Base-by-base conservation (phyloP, 2,797 vertebrate genomes). In the Coregonus ussuriensis region DNA sequence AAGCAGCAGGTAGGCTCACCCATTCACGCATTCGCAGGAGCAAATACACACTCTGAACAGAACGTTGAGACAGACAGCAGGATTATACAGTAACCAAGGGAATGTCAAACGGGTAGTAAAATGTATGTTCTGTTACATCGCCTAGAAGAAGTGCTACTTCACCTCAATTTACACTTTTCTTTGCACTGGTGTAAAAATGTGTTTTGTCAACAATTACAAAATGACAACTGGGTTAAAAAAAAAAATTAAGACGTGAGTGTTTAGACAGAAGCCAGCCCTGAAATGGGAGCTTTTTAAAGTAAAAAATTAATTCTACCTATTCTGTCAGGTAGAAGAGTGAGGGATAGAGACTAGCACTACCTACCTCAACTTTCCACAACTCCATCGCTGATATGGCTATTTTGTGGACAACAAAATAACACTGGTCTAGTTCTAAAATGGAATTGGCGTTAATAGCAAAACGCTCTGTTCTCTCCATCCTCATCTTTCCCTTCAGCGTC, bases 11-110 rank as follows among this genome's bases (percentile, higher is more conserved):
- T 14, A 35, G 29, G 2, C 37, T 59, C 76, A 13, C 74, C 35
- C 63, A 33, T 67, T 56, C 11, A 63, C 6, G 29, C 52, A 25
- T 21, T 2, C 2, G 31, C 31, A 80, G 56, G 51, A 71, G 71
- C 75, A 41, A 18, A n/a, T n/a, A 18, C 16, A 72, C 65, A 16
- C 6, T 31, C 65, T 25, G 11, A 65, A 15, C 9, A 13, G 25
- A 29, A 67, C 14, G 25, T 33, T 4, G 65, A 59, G 71, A 77
- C 66, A 35, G 4, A 66, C 53, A 7, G 70, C 37, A 75, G 71
- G 63, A 65, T 75, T 75, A 37, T 13, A 72, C 63, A 56, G 18
- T 33, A 65, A 54, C 16, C 25, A 2, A 76, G 14, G 62, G 1
- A 65, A 62, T 62, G 59, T 62, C 59, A 62, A 25, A 62, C 59